Percentiles rank a stretch among this genome's conserved stretches.
Conservation (phyloP, 1,140 invertebrate species). For the Drosophila bocqueti region DNA sequence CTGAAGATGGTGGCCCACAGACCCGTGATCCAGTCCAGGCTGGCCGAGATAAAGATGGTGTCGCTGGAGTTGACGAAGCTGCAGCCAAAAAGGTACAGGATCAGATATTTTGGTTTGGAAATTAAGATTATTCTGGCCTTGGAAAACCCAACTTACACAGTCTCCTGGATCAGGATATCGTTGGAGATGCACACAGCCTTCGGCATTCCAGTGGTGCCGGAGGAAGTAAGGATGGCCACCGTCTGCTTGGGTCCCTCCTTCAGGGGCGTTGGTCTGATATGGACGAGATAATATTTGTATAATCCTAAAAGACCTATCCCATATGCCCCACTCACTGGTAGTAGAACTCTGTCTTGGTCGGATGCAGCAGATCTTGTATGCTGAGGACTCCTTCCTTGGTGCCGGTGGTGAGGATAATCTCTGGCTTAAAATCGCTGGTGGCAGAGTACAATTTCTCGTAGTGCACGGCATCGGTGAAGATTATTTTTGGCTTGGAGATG, state of each 20-base stretch:
- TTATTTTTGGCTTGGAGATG: constrained; percentile 52
- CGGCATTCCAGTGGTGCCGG: constrained; percentile 91
- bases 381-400: constrained; percentile 46
- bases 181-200: constrained; percentile 92
- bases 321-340: constrained; percentile 53
- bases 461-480: constrained; percentile 46
- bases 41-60: constrained; percentile 38
- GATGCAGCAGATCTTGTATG: constrained; percentile 59
- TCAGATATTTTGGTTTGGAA: not conserved
- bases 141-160: constrained; percentile 35
- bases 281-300: no score
- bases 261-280: constrained; percentile 48
- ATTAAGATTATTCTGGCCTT: not conserved
- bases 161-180: constrained; percentile 28
- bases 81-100: rapidly evolving
- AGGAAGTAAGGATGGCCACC: constrained; percentile 86
- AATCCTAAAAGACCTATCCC: not conserved
- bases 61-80: constrained; percentile 37
- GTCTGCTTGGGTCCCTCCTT: constrained; percentile 58
- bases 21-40: constrained; percentile 68
- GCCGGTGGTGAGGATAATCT: constrained; percentile 51
- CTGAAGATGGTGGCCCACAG: constrained; percentile 47
- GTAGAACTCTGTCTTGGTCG: constrained; percentile 51
- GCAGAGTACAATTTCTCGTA: constrained; percentile 40
- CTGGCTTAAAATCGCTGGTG: constrained; percentile 34